These are phyloP conservation scores for Drosophila nigricruria DNA, from an alignment of 2,888 invertebrate species.

Conservation along the genomic window DNA sequence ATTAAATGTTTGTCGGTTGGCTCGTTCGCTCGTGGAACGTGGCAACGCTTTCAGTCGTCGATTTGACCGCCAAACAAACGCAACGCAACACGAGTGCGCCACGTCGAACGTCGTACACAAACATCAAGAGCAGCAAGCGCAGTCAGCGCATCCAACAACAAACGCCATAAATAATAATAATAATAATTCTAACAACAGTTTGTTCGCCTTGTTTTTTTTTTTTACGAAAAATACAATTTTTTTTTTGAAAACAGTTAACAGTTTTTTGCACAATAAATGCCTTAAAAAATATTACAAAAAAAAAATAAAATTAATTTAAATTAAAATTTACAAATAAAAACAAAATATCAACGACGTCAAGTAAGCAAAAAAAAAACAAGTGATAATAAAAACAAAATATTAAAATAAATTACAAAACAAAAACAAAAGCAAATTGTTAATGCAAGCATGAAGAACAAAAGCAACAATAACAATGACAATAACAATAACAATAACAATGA, in stretches of 20 bases:
- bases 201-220: slow-evolving; percentile 33
- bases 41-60: slow-evolving; percentile 81
- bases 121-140: slow-evolving; percentile 44
- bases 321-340: neutral
- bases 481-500: slow-evolving; percentile 26
- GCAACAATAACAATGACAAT: slow-evolving; percentile 20
- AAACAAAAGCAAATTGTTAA: slow-evolving; percentile 23
- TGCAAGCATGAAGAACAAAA: slow-evolving; percentile 18
- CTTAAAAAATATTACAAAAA: slow-evolving; percentile 26
- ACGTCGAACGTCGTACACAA: slow-evolving; percentile 33
- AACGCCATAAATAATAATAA: slow-evolving; percentile 37
- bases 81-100: slow-evolving; percentile 77
- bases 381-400: slow-evolving; percentile 13
- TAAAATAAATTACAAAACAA: neutral
- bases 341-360: slow-evolving; percentile 4
- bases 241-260: slow-evolving; percentile 16
- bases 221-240: slow-evolving; percentile 20
- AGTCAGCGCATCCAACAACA: slow-evolving; percentile 39
- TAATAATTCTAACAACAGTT: slow-evolving; percentile 36
- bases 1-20: slow-evolving; percentile 46
- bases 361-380: slow-evolving; percentile 29
- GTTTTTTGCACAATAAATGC: slow-evolving; percentile 48
- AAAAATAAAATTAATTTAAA: neutral
- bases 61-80: slow-evolving; percentile 83
- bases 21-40: slow-evolving; percentile 49